Percentiles rank a stretch among this genome's conserved stretches.
phyloP scores from a whole-genome alignment of 2,888 invertebrate genomes.

The Lucinisca nassula region DNA sequence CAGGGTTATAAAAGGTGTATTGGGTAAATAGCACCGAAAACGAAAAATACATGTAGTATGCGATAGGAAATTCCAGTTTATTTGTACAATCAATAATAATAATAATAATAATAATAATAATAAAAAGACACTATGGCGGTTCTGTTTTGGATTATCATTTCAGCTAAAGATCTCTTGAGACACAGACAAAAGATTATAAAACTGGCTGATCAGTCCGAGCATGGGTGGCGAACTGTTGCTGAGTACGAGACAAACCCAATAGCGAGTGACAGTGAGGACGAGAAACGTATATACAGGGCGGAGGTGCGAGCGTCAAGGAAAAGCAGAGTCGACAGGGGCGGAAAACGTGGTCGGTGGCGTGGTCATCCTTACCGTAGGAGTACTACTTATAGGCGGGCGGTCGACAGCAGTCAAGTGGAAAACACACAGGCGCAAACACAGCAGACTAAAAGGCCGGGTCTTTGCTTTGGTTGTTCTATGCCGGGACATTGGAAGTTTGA shows the following conservation, averaged over 20 bases:
- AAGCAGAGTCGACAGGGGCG: neutral
- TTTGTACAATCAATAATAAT: no score
- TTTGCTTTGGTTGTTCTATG: neutral
- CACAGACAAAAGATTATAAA: no score
- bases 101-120: no score
- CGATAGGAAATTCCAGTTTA: no score
- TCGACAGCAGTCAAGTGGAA: neutral
- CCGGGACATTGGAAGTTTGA: neutral
- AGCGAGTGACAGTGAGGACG: neutral
- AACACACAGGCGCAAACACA: neutral
- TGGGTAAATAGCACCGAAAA: no score
- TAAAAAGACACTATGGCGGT: no score
- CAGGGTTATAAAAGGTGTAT: no score
- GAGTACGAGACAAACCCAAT: neutral
- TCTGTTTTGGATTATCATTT: no score
- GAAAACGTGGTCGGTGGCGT: neutral
- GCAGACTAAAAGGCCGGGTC: neutral
- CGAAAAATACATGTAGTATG: no score
- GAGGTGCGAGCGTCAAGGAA: neutral
- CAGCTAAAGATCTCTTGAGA: no score
- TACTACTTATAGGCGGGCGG: neutral
- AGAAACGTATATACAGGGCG: neutral
- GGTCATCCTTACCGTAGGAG: neutral
- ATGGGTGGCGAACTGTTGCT: neutral
- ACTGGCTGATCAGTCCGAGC: neutral